Conservation (phyloP, 2,113 vertebrate genomes). For the Poecile atricapillus region DNA sequence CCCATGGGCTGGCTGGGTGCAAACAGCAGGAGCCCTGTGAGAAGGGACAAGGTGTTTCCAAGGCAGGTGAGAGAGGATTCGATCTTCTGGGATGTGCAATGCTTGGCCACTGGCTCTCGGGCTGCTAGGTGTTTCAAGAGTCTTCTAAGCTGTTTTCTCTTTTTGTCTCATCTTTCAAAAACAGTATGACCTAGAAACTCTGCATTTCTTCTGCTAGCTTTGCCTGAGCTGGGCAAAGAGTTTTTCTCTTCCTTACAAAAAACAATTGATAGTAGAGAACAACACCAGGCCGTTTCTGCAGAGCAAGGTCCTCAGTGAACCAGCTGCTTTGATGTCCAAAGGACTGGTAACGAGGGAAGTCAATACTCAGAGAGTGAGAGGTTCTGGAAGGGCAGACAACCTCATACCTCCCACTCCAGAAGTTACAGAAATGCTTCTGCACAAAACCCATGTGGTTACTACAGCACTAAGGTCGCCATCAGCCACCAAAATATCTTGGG, state of each 20-base stretch:
- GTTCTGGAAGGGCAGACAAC: background rate
- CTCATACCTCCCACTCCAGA: rapidly evolving
- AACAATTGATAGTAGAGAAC: rapidly evolving
- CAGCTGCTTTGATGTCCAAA: background rate
- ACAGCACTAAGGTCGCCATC: background rate
- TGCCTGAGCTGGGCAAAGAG: background rate
- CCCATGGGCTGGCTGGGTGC: background rate
- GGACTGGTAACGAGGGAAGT: background rate
- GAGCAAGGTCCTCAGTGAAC: background rate
- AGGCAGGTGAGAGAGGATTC: rapidly evolving
- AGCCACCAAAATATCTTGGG: background rate
- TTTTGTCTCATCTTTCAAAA: background rate
- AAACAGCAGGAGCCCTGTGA: background rate
- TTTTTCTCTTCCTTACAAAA: background rate
- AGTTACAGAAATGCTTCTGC: background rate
- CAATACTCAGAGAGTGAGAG: background rate
- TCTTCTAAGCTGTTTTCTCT: background rate
- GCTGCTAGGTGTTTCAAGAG: background rate
- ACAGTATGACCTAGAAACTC: background rate
- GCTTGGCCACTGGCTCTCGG: background rate
- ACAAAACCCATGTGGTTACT: background rate
- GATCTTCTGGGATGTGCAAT: background rate
- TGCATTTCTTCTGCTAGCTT: background rate
- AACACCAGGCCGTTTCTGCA: background rate
- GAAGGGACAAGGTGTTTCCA: background rate